Conservation (phyloP, 2,113 vertebrate genomes). For the Brachirus orientalis region DNA sequence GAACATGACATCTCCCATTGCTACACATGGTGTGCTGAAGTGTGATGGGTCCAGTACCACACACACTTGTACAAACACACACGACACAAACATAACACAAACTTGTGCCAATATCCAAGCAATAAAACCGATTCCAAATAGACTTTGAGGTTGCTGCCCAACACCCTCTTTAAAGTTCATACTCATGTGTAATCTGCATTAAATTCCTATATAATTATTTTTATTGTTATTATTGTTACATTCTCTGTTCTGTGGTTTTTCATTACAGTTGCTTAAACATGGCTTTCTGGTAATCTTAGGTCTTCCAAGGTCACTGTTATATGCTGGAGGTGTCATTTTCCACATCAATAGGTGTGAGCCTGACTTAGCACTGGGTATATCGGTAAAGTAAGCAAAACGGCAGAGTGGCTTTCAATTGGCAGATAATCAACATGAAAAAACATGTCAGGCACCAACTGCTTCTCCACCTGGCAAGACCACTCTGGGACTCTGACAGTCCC, state of each 20-base stretch:
- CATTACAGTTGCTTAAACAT: too few relatives aligned
- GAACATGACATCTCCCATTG: slow-evolving; percentile 73
- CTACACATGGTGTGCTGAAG: slow-evolving; percentile 58
- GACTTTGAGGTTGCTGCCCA: slow-evolving; percentile 21
- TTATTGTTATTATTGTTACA: neutral
- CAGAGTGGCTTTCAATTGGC: neutral
- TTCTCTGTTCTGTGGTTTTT: too few relatives aligned
- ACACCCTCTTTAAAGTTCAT: too few relatives aligned
- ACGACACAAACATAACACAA: slow-evolving; percentile 43
- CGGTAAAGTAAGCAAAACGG: too few relatives aligned
- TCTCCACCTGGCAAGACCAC: slow-evolving; percentile 58
- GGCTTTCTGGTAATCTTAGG: too few relatives aligned
- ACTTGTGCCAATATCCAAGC: slow-evolving; percentile 61
- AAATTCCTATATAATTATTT: neutral
- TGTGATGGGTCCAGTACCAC: slow-evolving; percentile 44
- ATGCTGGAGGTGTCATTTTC: too few relatives aligned
- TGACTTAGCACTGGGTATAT: too few relatives aligned
- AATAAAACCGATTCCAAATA: slow-evolving; percentile 23
- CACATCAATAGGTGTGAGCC: too few relatives aligned
- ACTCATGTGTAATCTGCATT: neutral
- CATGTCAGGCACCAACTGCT: slow-evolving; percentile 10
- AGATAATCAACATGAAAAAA: slow-evolving; percentile 24
- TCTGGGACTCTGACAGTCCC: slow-evolving; percentile 49
- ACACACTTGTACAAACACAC: slow-evolving; percentile 20
- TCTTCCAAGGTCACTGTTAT: too few relatives aligned